Conservation (phyloP, 2,113 vertebrate genomes). For the Rhabdornis inornatus region DNA sequence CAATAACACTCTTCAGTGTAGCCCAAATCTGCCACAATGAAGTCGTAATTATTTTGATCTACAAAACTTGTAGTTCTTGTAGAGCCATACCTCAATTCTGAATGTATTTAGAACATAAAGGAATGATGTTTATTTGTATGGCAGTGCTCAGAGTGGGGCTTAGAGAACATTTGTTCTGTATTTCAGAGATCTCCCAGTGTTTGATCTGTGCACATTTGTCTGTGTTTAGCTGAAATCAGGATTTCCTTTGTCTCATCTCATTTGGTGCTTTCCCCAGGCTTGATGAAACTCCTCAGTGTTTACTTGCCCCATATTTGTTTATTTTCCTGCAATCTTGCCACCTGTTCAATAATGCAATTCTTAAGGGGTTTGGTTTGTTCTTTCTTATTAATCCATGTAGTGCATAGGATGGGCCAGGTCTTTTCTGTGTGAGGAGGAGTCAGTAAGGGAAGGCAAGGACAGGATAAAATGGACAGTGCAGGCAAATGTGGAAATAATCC, state of each 20-base stretch:
- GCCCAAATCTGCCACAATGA: neutral
- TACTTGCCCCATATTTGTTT: neutral
- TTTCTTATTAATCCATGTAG: neutral
- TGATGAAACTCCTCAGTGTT: neutral
- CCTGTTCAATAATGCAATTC: neutral
- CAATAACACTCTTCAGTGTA: rapidly evolving
- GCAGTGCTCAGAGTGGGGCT: neutral
- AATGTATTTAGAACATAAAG: neutral
- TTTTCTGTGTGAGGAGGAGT: neutral
- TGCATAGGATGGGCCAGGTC: neutral
- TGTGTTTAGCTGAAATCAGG: neutral
- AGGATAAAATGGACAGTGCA: neutral
- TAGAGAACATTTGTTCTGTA: neutral
- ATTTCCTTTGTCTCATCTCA: neutral
- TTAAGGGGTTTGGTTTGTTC: neutral
- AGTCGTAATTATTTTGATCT: neutral
- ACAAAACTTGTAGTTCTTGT: neutral
- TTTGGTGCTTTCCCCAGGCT: neutral
- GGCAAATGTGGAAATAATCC: neutral
- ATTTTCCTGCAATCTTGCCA: neutral
- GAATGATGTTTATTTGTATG: neutral
- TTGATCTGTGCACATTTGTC: neutral
- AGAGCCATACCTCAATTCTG: neutral
- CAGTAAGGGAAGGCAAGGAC: neutral
- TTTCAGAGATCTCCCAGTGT: neutral